These are phyloP conservation scores for Cirrhinus mrigala DNA, from an alignment of 2,797 vertebrate species.

Conservation along the genomic window DNA sequence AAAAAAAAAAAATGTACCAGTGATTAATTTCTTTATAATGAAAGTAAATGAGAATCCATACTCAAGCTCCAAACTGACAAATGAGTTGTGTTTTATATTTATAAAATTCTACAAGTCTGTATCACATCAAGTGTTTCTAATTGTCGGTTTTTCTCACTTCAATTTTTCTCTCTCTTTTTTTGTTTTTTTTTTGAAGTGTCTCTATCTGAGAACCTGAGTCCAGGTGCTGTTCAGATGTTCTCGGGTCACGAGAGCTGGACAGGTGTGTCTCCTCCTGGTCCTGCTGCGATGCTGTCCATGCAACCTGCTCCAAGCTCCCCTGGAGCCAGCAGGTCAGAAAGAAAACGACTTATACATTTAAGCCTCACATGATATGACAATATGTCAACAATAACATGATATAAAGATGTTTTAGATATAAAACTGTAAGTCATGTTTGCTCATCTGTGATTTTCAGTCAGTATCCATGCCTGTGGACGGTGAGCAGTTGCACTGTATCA, in stretches of 20 bases:
- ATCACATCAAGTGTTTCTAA: neutral
- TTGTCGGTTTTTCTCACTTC: neutral
- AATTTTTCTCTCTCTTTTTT: neutral
- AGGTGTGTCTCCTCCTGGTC: slow-evolving; percentile 79
- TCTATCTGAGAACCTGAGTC: slow-evolving; percentile 77
- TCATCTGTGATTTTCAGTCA: slow-evolving; percentile 75
- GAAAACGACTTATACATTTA: slow-evolving; percentile 1
- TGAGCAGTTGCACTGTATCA: slow-evolving; percentile 82
- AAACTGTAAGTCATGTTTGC: neutral
- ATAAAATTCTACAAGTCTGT: neutral
- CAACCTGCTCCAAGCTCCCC: slow-evolving; percentile 73
- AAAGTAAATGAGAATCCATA: neutral
- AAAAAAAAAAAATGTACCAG: neutral
- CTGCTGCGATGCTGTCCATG: slow-evolving; percentile 78
- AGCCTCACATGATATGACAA: neutral
- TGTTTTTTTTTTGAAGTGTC: slow-evolving; percentile 73
- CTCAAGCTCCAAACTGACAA: neutral
- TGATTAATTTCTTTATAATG: neutral
- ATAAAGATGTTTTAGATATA: neutral
- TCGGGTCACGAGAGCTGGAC: slow-evolving; percentile 85
- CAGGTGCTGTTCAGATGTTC: slow-evolving; percentile 81
- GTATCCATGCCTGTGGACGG: slow-evolving; percentile 91
- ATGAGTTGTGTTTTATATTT: neutral
- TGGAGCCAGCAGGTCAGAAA: slow-evolving; percentile 71
- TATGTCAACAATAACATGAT: slow-evolving; percentile 18